phyloP scores from a whole-genome alignment of 2,113 vertebrate species.

The Anhinga rufa region DNA sequence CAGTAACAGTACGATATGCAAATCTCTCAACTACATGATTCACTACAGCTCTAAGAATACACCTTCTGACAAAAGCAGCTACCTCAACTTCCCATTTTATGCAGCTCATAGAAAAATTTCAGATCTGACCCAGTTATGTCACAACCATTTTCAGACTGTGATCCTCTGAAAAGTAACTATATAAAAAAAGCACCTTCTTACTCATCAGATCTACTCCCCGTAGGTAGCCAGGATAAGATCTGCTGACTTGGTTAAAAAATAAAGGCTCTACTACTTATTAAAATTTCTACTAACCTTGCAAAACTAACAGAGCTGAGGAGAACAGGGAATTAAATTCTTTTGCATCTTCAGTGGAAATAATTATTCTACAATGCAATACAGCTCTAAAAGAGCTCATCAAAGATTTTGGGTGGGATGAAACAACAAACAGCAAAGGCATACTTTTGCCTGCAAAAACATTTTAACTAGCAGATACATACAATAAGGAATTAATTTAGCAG shows the following conservation, averaged over 20 bases:
- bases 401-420: background rate
- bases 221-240: slow-evolving; percentile 36
- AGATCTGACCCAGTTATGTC: slow-evolving; percentile 58
- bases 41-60: background rate
- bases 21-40: background rate
- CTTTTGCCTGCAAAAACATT: background rate
- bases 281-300: slow-evolving; percentile 51
- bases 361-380: background rate
- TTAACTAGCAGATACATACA: background rate
- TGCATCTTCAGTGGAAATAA: background rate
- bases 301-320: slow-evolving; percentile 25
- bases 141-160: slow-evolving; percentile 39
- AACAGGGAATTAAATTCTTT: background rate
- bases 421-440: background rate
- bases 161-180: slow-evolving; percentile 28
- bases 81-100: slow-evolving; percentile 50
- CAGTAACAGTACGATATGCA: background rate
- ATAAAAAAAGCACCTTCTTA: slow-evolving; percentile 54
- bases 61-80: slow-evolving; percentile 42
- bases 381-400: background rate
- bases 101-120: slow-evolving; percentile 50
- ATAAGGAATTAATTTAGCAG: background rate
- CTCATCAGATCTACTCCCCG: slow-evolving; percentile 51
- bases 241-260: slow-evolving; percentile 55
- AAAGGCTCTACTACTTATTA: slow-evolving; percentile 37